A percentile compares a stretch with the other conserved stretches of the same genome.
Evolutionary conservation across 2,888 invertebrate genomes (phyloP).

Genomic region (Epistrophe eligans): DNA sequence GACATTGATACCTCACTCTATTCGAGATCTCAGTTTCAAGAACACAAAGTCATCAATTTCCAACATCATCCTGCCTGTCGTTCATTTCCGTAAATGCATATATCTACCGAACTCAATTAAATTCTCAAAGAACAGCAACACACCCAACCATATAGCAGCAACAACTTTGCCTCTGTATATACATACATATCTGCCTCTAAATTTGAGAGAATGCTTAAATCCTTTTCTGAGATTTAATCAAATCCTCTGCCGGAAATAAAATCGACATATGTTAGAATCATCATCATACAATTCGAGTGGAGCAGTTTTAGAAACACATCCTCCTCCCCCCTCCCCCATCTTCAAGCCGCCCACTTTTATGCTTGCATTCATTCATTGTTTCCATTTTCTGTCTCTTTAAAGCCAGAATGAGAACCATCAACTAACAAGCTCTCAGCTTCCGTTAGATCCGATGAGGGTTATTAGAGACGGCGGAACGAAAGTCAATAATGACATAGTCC

Average conservation of each 20-base stretch:
- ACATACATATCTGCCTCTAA: background rate
- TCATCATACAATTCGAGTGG: constrained; percentile 25
- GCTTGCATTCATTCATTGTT: constrained; percentile 59
- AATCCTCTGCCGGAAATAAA: constrained; percentile 61
- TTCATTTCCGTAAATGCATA: constrained; percentile 23
- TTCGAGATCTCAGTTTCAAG: constrained; percentile 1
- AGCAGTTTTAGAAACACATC: constrained; percentile 10
- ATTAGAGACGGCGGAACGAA: constrained; percentile 65
- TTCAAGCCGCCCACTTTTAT: background rate
- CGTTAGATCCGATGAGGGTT: constrained; percentile 64
- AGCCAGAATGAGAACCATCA: constrained; percentile 69
- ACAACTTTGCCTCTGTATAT: background rate
- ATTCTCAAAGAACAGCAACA: constrained; percentile 37
- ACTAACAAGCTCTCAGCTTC: constrained; percentile 62
- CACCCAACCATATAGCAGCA: background rate
- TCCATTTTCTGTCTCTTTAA: constrained; percentile 58
- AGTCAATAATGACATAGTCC: constrained; percentile 67
- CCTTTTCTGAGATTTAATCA: constrained; percentile 64
- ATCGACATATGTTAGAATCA: constrained; percentile 45
- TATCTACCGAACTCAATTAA: constrained; percentile 22
- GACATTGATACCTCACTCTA: constrained; percentile 25
- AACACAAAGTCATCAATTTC: constrained; percentile 61
- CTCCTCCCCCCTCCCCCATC: background rate
- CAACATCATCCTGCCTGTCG: constrained; percentile 28
- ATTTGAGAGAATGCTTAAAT: constrained; percentile 24